Conservation (phyloP, 1,140 invertebrate species). For the Argopecten irradians region DNA sequence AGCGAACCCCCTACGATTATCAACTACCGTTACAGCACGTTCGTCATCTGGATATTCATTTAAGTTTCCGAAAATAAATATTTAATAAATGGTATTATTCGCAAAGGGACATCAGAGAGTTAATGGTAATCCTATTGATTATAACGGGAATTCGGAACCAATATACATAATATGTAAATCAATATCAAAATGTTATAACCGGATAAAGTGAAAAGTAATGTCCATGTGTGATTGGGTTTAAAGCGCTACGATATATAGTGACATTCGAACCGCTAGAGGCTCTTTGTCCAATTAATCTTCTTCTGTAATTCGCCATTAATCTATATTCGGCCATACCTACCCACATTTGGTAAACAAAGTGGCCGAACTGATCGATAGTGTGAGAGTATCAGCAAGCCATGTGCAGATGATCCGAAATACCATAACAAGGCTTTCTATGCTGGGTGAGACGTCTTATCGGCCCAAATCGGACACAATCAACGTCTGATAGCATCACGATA, state of each 20-base stretch:
- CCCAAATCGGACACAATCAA: background rate
- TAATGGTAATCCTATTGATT: background rate
- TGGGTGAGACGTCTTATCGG: background rate
- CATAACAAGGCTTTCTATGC: background rate
- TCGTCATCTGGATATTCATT: background rate
- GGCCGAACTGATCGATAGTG: background rate
- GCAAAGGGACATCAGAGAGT: background rate
- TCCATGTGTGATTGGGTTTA: background rate
- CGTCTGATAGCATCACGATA: background rate
- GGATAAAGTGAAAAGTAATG: background rate
- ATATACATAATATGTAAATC: no score
- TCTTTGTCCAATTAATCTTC: background rate
- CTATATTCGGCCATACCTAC: background rate
- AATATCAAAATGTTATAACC: background rate
- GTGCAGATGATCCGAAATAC: background rate
- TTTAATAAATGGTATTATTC: background rate
- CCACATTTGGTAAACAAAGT: background rate
- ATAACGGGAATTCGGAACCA: background rate
- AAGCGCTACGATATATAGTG: background rate
- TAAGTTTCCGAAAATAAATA: background rate
- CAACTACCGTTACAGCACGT: background rate
- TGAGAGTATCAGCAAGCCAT: background rate
- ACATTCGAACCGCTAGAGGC: background rate
- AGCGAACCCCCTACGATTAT: background rate
- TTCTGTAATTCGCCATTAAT: background rate